Evolutionary conservation across 2,888 invertebrate species (phyloP), one percentile per base, ranked within the genome.

Genomic region (Ochropleura leucogaster): DNA sequence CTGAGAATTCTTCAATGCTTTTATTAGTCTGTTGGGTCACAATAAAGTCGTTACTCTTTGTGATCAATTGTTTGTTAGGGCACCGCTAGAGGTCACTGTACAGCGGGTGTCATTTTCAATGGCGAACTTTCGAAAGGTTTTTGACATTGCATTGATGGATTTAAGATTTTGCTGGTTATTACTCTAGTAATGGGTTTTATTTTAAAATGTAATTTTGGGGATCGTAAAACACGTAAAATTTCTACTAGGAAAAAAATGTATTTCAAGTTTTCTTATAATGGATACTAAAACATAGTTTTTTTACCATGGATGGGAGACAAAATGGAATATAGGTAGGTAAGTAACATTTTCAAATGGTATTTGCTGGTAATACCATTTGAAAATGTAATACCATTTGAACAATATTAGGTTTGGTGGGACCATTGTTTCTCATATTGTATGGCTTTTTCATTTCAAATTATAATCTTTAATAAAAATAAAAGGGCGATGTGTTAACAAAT

Each of bases 51-150:
- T 80, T 57, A 67, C 44, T 30, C 53, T 20, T 44, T 57, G 73
- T 74, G 74, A 80, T 72, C 77, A 86, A 78, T 86, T 71, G 85
- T 73, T 79, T 67, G 46, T 75, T 49, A 9, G 57, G 42, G 67
- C 59, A 60, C 6, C 42, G n/a, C 12, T 60, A 44, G 53, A 71
- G 80, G 74, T 74, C 63, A 72, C 49, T 73, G 30, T 68, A 81
- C 67, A 68, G 73, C 5, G 8, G 55, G 67, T 64, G 42, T 63
- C 53, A 65, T 68, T 63, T 80, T 70, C 14, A 47, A 49, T 74
- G 2, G 16, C 6, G 10, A 47, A 53, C 12, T 57, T 67, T 40
- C 47, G 8, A 16, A 16, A 20, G 30, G 30, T 40, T 51, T 75
- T 77, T 49, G 66, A 57, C 16, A 65, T n/a, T 42, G 4, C 4